Base-by-base conservation (phyloP, 1,140 invertebrate genomes). In the Calosoma granatense region DNA sequence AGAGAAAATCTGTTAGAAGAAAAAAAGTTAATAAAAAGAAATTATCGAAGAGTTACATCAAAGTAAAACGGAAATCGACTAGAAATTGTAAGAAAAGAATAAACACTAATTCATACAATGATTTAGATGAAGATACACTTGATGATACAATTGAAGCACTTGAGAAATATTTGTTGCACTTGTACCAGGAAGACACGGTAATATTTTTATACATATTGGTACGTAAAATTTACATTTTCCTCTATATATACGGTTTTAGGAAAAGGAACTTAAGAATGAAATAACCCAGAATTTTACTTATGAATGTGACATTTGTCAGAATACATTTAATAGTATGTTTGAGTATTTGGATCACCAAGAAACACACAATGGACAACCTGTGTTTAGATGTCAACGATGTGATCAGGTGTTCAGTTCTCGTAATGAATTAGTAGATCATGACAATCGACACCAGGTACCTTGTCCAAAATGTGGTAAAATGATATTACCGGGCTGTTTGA, bases 381-480 rank as follows among this genome's bases (percentile, higher is more conserved):
- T 62, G 1, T 64, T 61, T 47, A 54, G 59, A 47, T 64, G 62
- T 61, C 58, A 64, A 51, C 55, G 58, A 17, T 64, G 62, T 56
- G n/a, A 56, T 17, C 47, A 64, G 63, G 41, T 60, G 30, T 64
- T 60, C 58, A 54, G 20, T 51, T 39, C 47, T 20, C 59, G 58
- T 57, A 14, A 51, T 43, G 55, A 61, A 15, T 58, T 64, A 22
- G 59, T 61, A 2, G 39, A 58, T 51, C 63, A 64, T 55, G 62
- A 65, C 30, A 58, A 53, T 56, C 53, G 58, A 30, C 65, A 66
- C 26, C 61, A 61, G 43, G 54, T 54, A 17, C 51, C 61, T 3
- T 66, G 65, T 59, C 56, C 62, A 1, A 60, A 57, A 30, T 66
- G 65, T 60, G 59, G 60, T 6, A 61, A 60, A 52, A 51, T 54